phyloP scores from a whole-genome alignment of 1,140 invertebrate genomes.

The Antheraea pernyi region DNA sequence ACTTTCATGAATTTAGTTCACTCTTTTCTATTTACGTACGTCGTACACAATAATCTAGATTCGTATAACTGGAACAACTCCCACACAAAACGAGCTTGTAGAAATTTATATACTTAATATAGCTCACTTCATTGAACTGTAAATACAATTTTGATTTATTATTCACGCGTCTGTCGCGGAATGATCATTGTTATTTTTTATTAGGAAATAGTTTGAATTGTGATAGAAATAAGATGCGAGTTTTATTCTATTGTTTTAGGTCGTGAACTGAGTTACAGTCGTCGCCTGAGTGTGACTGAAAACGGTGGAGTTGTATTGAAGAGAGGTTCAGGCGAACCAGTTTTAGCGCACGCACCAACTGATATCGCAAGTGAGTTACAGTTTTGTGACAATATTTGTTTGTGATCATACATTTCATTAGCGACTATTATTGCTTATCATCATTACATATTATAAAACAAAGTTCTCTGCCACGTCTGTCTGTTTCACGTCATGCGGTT shows the following conservation, averaged over 20 bases:
- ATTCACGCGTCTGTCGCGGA: too few relatives aligned
- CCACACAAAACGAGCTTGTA: not conserved
- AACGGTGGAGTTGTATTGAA: slow-evolving; percentile 66
- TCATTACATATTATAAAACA: too few relatives aligned
- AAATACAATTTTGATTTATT: too few relatives aligned
- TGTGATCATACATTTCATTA: too few relatives aligned
- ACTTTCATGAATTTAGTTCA: slow-evolving; percentile 3
- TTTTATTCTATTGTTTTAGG: slow-evolving; percentile 33
- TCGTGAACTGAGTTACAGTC: slow-evolving; percentile 67
- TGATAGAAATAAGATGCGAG: not conserved
- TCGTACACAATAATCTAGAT: slow-evolving; percentile 1
- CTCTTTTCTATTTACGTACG: slow-evolving; percentile 4
- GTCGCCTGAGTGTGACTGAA: slow-evolving; percentile 65
- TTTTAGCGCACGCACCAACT: slow-evolving; percentile 65
- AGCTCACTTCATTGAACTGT: too few relatives aligned
- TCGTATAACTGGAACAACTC: not conserved
- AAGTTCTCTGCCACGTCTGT: too few relatives aligned
- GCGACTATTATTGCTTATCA: too few relatives aligned
- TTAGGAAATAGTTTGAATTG: too few relatives aligned
- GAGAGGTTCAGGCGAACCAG: slow-evolving; percentile 61
- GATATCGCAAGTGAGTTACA: slow-evolving; percentile 68
- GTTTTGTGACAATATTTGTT: not conserved
- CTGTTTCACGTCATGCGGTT: too few relatives aligned
- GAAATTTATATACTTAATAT: not conserved
- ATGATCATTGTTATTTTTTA: too few relatives aligned